Conservation (phyloP, 2,888 invertebrate species). For the Chrysotoxum bicinctum region DNA sequence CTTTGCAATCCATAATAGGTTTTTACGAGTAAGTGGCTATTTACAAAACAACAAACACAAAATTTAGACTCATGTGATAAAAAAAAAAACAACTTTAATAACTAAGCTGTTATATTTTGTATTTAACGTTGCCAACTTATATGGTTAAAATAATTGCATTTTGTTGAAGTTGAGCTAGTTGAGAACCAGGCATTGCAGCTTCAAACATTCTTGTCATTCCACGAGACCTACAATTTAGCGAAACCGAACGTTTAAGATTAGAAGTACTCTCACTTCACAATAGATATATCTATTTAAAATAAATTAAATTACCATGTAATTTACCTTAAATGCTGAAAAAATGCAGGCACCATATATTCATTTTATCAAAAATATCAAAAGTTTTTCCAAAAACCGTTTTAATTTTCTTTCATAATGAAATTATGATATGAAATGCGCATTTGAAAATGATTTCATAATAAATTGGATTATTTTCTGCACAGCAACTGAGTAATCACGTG, state of each 20-base stretch:
- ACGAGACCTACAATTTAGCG: no score
- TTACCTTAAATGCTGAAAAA: no score
- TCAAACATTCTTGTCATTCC: no score
- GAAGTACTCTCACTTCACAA: no score
- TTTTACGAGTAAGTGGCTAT: not conserved
- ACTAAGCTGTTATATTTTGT: conserved; percentile 31
- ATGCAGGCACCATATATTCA: not conserved
- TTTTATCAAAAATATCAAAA: not conserved
- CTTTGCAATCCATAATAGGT: not conserved
- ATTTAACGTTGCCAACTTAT: conserved; percentile 1
- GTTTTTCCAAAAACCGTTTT: not conserved
- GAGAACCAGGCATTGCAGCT: no score
- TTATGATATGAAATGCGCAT: not conserved
- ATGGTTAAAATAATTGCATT: not conserved
- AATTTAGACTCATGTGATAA: conserved; percentile 39
- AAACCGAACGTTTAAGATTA: no score
- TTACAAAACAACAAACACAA: conserved; percentile 2
- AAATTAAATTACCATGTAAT: not conserved
- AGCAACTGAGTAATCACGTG: conserved; percentile 15
- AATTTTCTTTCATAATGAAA: conserved; percentile 10
- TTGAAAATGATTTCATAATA: not conserved
- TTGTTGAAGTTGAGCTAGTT: not conserved
- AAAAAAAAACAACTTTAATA: conserved; percentile 10
- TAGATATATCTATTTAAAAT: no score
- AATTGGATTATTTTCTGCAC: conserved; percentile 24